Percentiles rank a stretch among this genome's conserved stretches.
These are phyloP conservation scores for Neotragus pygmaeus DNA, from an alignment of 2,113 vertebrate genomes.

Conservation along the genomic window DNA sequence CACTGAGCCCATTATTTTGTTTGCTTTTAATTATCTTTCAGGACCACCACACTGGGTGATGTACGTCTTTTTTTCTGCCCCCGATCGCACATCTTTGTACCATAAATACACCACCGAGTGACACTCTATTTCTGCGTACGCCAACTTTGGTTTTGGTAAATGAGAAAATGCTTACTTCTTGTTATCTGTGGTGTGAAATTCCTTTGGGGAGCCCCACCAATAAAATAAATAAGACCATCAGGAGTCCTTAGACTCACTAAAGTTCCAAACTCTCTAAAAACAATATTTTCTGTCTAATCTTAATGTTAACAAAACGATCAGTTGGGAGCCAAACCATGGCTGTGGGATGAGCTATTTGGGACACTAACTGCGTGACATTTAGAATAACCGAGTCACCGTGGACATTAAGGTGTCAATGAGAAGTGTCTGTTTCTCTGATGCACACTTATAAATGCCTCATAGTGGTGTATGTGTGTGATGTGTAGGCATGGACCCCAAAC, in stretches of 20 bases:
- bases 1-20: background rate
- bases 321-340: background rate
- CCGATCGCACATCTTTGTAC: background rate
- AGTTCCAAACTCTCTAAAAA: constrained; percentile 10
- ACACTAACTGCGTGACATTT: background rate
- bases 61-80: background rate
- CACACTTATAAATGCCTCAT: background rate
- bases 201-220: background rate
- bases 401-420: background rate
- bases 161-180: background rate
- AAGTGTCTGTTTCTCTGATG: background rate
- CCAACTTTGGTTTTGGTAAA: background rate
- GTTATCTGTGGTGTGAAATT: background rate
- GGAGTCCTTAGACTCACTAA: background rate
- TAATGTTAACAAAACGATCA: background rate
- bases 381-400: background rate
- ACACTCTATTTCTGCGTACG: background rate
- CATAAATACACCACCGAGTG: accelerated
- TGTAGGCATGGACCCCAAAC: accelerated
- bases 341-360: background rate
- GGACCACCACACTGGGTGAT: accelerated
- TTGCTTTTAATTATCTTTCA: background rate
- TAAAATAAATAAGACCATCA: background rate
- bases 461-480: accelerated
- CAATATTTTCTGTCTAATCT: background rate